Base-by-base conservation (phyloP, 2,797 vertebrate species). In the Typhlichthys subterraneus region DNA sequence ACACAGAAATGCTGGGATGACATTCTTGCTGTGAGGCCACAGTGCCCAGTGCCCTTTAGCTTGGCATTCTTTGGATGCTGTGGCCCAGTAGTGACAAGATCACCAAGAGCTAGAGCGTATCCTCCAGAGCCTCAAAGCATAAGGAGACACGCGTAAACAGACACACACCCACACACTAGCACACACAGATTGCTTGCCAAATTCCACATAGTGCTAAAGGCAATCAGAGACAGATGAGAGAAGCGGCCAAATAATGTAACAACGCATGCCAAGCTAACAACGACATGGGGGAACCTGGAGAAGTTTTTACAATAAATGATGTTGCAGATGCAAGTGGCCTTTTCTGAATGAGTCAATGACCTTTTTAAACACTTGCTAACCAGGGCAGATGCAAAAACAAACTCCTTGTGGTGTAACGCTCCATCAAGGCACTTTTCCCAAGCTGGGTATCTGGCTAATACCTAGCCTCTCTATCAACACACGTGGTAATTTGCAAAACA, bases 211-310 rank as follows among this genome's bases (percentile, higher is more conserved):
- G 75, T 72, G 53, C 58, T 77, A 81, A 83, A 85, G 75, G 70
- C 88, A 79, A 84, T 84, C 73, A 67, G 75, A 67, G 75, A 78
- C 76, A 77, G 81, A 86, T 84, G 84, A 86, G 83, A 77, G 56
- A 63, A 67, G 73, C 79, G 75, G 79, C 65, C 57, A 62, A 75
- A 75, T 72, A 75, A 75, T 12, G 67, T 57, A 72, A 73, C 79
- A 80, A 76, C 68, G 63, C 63, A 38, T 48, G 58, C 57, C 65
- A 57, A 76, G 70, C 61, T 65, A 61, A 57, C 53, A 63, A 70
- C 61, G 33, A 38, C 6, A 1, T 9, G 2, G 33, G 33, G 33
- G 8, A 38, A 42, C 48, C 59, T 48, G 13, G 9, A 42, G 23
- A 23, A 59, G 48, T 63, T 15, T 57, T 23, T 46, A 15, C 58